Conservation (phyloP, 2,113 vertebrate species). For the Gambusia affinis region DNA sequence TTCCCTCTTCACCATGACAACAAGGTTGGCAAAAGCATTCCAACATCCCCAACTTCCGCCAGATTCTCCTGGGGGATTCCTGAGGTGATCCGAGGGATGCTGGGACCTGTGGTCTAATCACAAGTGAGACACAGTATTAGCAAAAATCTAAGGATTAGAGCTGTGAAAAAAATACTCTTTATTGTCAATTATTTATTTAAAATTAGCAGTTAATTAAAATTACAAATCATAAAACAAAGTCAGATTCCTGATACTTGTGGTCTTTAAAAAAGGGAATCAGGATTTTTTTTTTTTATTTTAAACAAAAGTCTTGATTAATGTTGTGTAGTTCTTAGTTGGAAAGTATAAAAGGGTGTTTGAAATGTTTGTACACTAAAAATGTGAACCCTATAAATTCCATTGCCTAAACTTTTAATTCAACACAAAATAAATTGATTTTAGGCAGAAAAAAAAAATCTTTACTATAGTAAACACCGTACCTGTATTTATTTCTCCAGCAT, state of each 20-base stretch:
- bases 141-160: constrained; percentile 4
- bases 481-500: not conserved
- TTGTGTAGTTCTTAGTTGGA: not conserved
- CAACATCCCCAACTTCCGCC: constrained; percentile 36
- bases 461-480: not conserved
- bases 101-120: constrained; percentile 62
- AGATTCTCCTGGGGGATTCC: constrained; percentile 38
- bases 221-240: not conserved
- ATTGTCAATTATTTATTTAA: not conserved
- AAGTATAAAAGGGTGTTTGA: not conserved
- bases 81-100: constrained; percentile 32
- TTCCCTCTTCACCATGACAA: constrained; percentile 20
- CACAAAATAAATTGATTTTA: not conserved
- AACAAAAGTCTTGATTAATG: not conserved
- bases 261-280: not conserved
- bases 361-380: too few species aligned
- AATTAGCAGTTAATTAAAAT: not conserved
- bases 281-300: not conserved
- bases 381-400: too few species aligned
- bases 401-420: too few species aligned
- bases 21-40: constrained; percentile 13
- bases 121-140: constrained; percentile 28
- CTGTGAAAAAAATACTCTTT: not conserved
- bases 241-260: not conserved
- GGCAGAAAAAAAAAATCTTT: not conserved